phyloP scores from a whole-genome alignment of 2,888 invertebrate species.

The Drosophila cyrtoloma region DNA sequence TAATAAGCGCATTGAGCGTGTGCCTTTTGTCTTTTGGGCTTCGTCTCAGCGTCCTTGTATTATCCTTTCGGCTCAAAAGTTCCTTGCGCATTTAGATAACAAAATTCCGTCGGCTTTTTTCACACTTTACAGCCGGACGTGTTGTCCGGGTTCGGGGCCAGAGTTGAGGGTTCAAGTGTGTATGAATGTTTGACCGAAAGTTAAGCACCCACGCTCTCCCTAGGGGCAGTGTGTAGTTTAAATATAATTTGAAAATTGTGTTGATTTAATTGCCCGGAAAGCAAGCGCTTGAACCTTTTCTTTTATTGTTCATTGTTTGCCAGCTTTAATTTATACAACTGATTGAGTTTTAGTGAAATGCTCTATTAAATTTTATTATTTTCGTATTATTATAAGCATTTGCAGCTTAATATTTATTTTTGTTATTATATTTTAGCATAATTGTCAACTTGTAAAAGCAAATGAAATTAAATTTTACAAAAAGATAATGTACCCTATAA shows the following conservation, averaged over 20 bases:
- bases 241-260: conserved; percentile 79
- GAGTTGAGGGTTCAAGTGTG: conserved; percentile 65
- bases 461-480: neutral
- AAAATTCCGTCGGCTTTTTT: conserved; percentile 70
- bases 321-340: conserved; percentile 54
- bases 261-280: conserved; percentile 80
- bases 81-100: conserved; percentile 73
- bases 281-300: conserved; percentile 49
- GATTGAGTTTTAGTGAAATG: conserved; percentile 61
- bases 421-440: neutral
- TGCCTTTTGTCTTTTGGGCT: conserved; percentile 52
- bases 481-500: neutral
- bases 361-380: conserved; percentile 21
- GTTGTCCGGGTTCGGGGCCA: conserved; percentile 39
- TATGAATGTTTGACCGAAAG: conserved; percentile 67
- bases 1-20: conserved; percentile 74
- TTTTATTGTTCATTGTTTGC: conserved; percentile 5
- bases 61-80: conserved; percentile 69
- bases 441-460: neutral
- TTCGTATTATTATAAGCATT: conserved; percentile 5
- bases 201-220: conserved; percentile 39
- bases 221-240: conserved; percentile 59
- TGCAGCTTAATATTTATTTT: neutral
- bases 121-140: conserved; percentile 71
- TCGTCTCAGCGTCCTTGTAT: conserved; percentile 31